Conservation (phyloP, 2,888 invertebrate genomes). For the Drosophila ezoana region DNA sequence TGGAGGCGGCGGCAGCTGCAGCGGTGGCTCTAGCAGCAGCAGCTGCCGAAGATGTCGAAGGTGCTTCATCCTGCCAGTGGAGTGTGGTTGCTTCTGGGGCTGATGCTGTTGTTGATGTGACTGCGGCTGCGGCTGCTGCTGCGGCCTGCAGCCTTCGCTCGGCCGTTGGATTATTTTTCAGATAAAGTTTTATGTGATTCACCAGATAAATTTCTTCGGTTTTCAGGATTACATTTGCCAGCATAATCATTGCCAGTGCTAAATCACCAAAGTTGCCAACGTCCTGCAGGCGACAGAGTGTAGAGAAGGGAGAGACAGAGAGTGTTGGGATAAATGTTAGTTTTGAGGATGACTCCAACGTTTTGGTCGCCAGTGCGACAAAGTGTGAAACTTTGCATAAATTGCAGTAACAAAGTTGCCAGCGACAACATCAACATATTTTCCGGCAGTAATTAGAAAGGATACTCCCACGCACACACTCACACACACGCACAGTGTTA, state of each 20-base stretch:
- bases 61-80: conserved; percentile 68
- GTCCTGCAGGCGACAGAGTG: conserved; percentile 69
- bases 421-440: conserved; percentile 73
- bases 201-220: conserved; percentile 85
- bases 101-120: conserved; percentile 32
- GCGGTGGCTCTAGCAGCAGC: conserved; percentile 56
- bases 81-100: conserved; percentile 8
- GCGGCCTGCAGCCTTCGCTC: conserved; percentile 49
- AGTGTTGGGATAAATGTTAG: conserved; percentile 20
- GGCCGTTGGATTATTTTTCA: conserved; percentile 83
- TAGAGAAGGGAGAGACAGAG: conserved; percentile 4
- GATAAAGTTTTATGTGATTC: conserved; percentile 85
- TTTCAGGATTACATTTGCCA: conserved; percentile 84
- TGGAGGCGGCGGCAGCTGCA: conserved; percentile 27
- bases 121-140: conserved; percentile 17
- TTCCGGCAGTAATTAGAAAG: conserved; percentile 71
- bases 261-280: conserved; percentile 84
- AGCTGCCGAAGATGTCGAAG: conserved; percentile 77
- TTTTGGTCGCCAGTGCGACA: conserved; percentile 62
- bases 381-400: conserved; percentile 76
- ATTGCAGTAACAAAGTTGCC: conserved; percentile 69
- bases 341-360: conserved; percentile 34
- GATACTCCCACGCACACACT: conserved; percentile 20
- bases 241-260: conserved; percentile 84
- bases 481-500: conserved; percentile 14